Conservation (phyloP, 2,797 vertebrate genomes). For the Pseudochirops cupreus region DNA sequence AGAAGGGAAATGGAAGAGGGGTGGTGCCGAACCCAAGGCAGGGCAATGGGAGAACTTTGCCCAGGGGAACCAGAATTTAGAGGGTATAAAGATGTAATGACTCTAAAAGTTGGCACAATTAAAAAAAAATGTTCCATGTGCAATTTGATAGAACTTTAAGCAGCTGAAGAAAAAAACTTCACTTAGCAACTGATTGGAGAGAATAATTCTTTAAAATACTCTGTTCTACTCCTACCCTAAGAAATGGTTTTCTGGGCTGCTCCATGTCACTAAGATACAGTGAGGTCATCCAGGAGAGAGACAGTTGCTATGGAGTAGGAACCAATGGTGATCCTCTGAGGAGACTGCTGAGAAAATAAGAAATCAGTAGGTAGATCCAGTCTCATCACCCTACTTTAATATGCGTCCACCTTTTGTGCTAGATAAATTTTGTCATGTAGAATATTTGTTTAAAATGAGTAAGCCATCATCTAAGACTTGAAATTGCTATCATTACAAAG, state of each 20-base stretch:
- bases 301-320: no score
- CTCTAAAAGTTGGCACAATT: background rate
- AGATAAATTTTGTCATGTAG: no score
- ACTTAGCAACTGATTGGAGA: no score
- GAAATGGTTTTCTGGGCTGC: no score
- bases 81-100: background rate
- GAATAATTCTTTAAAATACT: no score
- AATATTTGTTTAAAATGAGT: background rate
- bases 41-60: background rate
- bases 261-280: no score
- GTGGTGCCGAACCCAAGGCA: background rate
- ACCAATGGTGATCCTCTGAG: background rate
- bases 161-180: no score
- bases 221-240: no score
- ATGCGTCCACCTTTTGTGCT: no score
- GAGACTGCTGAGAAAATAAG: background rate
- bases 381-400: background rate
- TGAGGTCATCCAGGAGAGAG: no score
- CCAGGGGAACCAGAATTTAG: background rate
- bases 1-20: background rate
- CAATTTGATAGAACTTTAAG: background rate
- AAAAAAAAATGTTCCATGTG: background rate
- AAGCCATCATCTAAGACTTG: background rate
- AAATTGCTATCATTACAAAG: background rate
- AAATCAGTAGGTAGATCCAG: background rate